Evolutionary conservation across 2,113 vertebrate species (phyloP).

Genomic region (Trichechus manatus): DNA sequence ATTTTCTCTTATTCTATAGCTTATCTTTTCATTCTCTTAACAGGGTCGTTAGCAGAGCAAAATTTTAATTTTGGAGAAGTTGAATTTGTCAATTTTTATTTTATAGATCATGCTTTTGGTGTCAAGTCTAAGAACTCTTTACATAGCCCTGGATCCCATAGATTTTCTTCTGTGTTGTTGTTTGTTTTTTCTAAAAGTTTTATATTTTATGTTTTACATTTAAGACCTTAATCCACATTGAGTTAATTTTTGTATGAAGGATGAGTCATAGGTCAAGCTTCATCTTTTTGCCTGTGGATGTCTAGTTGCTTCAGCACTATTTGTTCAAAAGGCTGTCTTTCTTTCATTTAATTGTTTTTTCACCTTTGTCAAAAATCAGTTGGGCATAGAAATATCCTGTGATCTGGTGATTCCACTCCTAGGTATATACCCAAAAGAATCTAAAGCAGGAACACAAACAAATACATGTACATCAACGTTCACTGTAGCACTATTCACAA

Average conservation of each 20-base stretch:
- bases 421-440: not conserved
- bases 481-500: not conserved
- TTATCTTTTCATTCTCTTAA: not conserved
- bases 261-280: not conserved
- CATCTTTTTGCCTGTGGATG: not conserved
- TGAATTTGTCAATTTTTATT: not conserved
- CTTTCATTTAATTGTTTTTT: too few relatives aligned
- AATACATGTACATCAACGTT: not conserved
- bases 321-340: not conserved
- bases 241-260: not conserved
- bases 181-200: not conserved
- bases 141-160: not conserved
- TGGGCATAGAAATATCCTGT: not conserved
- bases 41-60: not conserved
- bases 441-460: not conserved
- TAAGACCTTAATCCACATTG: not conserved
- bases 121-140: not conserved
- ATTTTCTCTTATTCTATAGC: too few relatives aligned
- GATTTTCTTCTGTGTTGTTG: not conserved
- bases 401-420: not conserved
- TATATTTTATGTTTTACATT: not conserved
- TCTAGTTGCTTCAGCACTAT: not conserved
- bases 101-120: not conserved
- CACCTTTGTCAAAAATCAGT: not conserved
- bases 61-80: not conserved